These are phyloP conservation scores for Bubalus kerabau DNA, from an alignment of 2,113 vertebrate genomes.

Conservation along the genomic window DNA sequence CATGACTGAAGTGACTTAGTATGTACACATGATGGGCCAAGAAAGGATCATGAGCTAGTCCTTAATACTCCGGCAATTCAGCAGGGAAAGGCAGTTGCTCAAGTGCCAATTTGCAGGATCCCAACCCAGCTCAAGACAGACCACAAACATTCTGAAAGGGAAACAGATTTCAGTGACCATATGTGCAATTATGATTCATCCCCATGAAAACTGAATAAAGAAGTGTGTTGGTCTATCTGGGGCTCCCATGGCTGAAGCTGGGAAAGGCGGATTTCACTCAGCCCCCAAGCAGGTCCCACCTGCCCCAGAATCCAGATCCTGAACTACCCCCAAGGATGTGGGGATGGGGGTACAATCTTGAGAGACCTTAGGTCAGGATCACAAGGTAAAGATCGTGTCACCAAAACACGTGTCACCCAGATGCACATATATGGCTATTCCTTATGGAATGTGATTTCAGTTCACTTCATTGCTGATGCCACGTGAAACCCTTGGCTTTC, in stretches of 20 bases:
- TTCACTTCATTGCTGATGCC: neutral
- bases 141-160: neutral
- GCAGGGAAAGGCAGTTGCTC: neutral
- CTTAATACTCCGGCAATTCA: neutral
- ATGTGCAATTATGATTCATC: neutral
- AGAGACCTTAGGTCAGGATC: neutral
- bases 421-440: neutral
- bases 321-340: neutral
- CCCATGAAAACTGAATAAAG: neutral
- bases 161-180: slow-evolving; percentile 31
- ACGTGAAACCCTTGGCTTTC: neutral
- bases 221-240: neutral
- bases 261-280: neutral
- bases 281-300: neutral
- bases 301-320: neutral
- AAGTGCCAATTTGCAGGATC: neutral
- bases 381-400: neutral
- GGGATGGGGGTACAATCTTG: rapidly evolving
- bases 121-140: neutral
- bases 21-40: neutral
- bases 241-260: neutral
- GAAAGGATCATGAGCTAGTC: neutral
- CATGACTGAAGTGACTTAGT: neutral
- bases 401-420: neutral
- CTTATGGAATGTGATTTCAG: too few relatives aligned